These are phyloP conservation scores for Calidris pygmaea DNA, from an alignment of 2,113 vertebrate genomes.

Conservation along the genomic window DNA sequence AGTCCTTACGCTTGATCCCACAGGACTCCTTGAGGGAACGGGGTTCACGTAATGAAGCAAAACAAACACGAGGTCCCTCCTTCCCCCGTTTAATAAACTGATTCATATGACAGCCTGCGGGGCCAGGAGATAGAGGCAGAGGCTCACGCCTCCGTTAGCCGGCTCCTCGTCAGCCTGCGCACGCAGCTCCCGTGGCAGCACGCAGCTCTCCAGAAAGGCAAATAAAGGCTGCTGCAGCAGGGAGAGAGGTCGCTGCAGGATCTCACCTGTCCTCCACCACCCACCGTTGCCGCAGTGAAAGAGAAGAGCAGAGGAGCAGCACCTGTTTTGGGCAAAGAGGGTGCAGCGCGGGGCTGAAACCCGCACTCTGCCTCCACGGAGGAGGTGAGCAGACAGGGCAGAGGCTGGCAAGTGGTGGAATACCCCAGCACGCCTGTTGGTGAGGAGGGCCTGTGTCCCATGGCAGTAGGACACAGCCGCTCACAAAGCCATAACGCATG, in stretches of 20 bases:
- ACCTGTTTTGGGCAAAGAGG: neutral
- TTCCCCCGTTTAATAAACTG: neutral
- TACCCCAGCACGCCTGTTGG: neutral
- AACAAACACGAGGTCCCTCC: neutral
- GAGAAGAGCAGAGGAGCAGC: neutral
- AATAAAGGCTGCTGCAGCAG: neutral
- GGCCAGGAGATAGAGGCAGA: neutral
- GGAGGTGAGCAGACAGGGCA: neutral
- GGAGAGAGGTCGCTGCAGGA: neutral
- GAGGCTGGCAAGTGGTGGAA: neutral
- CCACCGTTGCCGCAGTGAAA: neutral
- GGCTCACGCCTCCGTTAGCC: rapidly evolving
- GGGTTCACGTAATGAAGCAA: neutral
- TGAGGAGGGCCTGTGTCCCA: rapidly evolving
- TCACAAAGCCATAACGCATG: neutral
- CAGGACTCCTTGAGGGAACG: neutral
- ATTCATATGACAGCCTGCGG: neutral
- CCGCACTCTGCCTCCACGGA: rapidly evolving
- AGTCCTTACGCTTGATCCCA: neutral
- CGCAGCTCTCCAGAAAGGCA: neutral
- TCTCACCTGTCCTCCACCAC: neutral
- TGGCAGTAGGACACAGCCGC: neutral
- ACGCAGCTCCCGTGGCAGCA: neutral
- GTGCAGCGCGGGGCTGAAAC: neutral
- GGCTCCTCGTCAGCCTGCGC: neutral